Base-by-base conservation (phyloP, 1,140 invertebrate genomes). In the Caligus rogercresseyi region DNA sequence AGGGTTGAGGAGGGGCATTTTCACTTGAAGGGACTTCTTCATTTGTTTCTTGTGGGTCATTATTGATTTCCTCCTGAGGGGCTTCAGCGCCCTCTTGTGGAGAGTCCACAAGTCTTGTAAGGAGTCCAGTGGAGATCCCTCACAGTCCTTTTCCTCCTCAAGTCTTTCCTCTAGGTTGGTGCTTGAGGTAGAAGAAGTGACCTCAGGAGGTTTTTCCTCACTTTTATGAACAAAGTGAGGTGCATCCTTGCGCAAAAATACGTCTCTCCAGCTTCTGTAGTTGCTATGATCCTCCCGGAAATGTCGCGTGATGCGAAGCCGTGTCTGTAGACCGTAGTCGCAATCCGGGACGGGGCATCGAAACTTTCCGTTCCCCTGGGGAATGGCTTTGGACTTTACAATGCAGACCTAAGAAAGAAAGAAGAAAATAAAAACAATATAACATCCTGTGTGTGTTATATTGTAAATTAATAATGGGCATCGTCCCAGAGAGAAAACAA, bases 201-300 rank as follows among this genome's bases (percentile, higher is more conserved):
- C 31, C n/a, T 43, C 31, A 43, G 7, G 7, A 11, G n/a, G n/a
- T 20, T 54, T 16, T 13, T 20, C 53, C 21, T 16, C 16, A 23
- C 21, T 54, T 25, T 60, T 31, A 13, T 43, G 15, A 13, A 60
- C 20, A 25, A 60, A 60, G 26, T 25, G 24, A 15, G 57, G 57
- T 31, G 57, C 57, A 43, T 60, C 57, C 26, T 43, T 60, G 24
- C 25, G 21, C 18, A 60, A 16, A 25, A 60, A 60, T 1, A 60
- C 57, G 26, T 60, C 57, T 2, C 57, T 25, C 57, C 57, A 60
- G 21, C 57, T 60, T 16, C 57, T 24, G 21, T 26, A 60, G 57
- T 60, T 25, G 25, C 43, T 60, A 26, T 60, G 57, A 25, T 60
- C 57, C 26, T n/a, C 23, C 13, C 24, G 26, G 24, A 60, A 60